Conservation (phyloP, 2,888 invertebrate genomes). For the Bimastos eiseni region DNA sequence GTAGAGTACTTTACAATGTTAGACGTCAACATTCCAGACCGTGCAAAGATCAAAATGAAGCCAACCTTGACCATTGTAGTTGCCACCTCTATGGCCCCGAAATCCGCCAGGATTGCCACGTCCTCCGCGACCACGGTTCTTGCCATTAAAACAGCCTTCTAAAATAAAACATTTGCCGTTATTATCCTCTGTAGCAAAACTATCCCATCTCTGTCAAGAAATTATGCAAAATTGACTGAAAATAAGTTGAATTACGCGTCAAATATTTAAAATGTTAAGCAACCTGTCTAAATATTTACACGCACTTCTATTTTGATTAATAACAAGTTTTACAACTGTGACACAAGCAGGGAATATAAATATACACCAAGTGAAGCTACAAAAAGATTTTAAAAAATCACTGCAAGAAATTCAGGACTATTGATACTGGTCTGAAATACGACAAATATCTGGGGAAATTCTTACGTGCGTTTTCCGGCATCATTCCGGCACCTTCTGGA, state of each 20-base stretch:
- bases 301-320: not conserved
- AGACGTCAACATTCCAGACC: not conserved
- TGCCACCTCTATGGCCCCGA: not conserved
- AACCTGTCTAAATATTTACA: no score
- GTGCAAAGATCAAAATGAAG: not conserved
- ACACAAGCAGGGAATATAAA: not conserved
- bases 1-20: not conserved
- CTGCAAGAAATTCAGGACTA: not conserved
- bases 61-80: conserved; percentile 13
- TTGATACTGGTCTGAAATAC: not conserved
- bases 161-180: not conserved
- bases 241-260: no score
- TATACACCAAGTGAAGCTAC: not conserved
- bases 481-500: not conserved
- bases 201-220: no score
- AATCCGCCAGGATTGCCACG: not conserved
- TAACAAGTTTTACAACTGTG: no score
- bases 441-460: not conserved
- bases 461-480: not conserved
- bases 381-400: no score
- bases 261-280: not conserved
- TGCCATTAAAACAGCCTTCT: not conserved
- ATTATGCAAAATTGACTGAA: no score
- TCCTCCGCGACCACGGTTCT: conserved; percentile 1
- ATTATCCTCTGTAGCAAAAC: no score